phyloP scores from a whole-genome alignment of 2,888 invertebrate species.

The Schrankia costaestrigalis region DNA sequence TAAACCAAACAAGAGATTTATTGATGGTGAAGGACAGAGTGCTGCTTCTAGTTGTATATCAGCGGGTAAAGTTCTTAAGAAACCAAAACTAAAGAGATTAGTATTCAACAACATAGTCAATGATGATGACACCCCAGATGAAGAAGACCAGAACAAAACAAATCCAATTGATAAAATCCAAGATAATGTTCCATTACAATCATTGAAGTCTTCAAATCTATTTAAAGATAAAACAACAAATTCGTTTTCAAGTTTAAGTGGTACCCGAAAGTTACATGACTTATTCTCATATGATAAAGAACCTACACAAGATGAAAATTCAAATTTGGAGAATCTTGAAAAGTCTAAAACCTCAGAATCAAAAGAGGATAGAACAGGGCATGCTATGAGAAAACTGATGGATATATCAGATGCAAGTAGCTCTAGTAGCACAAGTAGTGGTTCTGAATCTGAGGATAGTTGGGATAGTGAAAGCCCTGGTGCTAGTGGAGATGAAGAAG shows the following conservation, averaged over 20 bases:
- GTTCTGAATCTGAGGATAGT: slow-evolving; percentile 70
- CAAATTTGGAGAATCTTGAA: slow-evolving; percentile 57
- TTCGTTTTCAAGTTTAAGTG: slow-evolving; percentile 60
- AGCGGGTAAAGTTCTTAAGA: slow-evolving; percentile 71
- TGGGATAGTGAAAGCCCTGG: slow-evolving; percentile 68
- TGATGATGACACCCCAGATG: slow-evolving; percentile 51
- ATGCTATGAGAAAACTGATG: slow-evolving; percentile 73
- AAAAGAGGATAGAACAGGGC: slow-evolving; percentile 68
- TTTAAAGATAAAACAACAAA: slow-evolving; percentile 73
- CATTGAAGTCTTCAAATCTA: slow-evolving; percentile 55
- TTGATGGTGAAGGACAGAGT: slow-evolving; percentile 83
- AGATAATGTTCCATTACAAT: slow-evolving; percentile 48
- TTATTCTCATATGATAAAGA: slow-evolving; percentile 72
- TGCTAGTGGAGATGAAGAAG: slow-evolving; percentile 65
- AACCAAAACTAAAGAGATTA: slow-evolving; percentile 71
- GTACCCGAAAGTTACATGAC: slow-evolving; percentile 57
- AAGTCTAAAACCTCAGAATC: slow-evolving; percentile 54
- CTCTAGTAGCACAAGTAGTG: slow-evolving; percentile 69
- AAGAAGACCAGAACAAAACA: slow-evolving; percentile 54
- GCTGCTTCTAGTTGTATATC: slow-evolving; percentile 44
- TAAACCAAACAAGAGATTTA: slow-evolving; percentile 92
- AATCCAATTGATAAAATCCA: slow-evolving; percentile 55
- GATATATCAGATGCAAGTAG: slow-evolving; percentile 76
- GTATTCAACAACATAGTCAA: slow-evolving; percentile 70
- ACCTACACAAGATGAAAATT: slow-evolving; percentile 64